phyloP scores from a whole-genome alignment of 2,888 invertebrate genomes.

The Meandrusa payeni region DNA sequence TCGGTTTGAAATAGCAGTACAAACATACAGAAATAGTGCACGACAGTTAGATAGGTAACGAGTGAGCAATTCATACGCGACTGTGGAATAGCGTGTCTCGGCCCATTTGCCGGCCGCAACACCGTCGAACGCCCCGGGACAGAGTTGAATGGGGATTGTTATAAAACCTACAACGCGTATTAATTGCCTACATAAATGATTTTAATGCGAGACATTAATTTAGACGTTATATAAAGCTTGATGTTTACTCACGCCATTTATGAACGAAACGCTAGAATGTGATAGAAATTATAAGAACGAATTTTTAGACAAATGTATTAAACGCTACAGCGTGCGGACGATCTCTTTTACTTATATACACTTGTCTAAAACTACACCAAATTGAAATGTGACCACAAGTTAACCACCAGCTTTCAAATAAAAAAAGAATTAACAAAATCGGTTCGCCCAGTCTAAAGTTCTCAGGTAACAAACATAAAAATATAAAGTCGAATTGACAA shows the following conservation, averaged over 20 bases:
- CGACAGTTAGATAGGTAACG: slow-evolving; percentile 32
- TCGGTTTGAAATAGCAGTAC: no score
- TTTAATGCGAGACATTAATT: slow-evolving; percentile 57
- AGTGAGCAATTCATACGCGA: slow-evolving; percentile 14
- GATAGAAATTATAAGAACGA: no score
- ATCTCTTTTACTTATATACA: no score
- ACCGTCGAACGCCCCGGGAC: slow-evolving; percentile 46
- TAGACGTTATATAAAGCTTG: slow-evolving; percentile 35
- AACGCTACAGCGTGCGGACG: no score
- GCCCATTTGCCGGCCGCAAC: slow-evolving; percentile 50
- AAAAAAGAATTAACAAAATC: no score
- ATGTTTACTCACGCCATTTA: slow-evolving; percentile 24
- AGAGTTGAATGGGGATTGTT: slow-evolving; percentile 38
- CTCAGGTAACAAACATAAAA: no score
- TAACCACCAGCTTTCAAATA: no score
- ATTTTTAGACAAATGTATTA: no score
- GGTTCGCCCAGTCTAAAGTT: no score
- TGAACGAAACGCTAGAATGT: neutral
- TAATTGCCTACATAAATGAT: slow-evolving; percentile 65
- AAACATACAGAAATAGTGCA: slow-evolving; percentile 24
- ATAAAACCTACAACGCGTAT: slow-evolving; percentile 54
- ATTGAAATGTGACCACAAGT: no score
- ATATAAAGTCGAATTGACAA: no score
- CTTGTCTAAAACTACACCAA: no score
- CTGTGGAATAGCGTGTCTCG: slow-evolving; percentile 50